phyloP scores from a whole-genome alignment of 1,140 invertebrate species.

The Nasonia longicornis region DNA sequence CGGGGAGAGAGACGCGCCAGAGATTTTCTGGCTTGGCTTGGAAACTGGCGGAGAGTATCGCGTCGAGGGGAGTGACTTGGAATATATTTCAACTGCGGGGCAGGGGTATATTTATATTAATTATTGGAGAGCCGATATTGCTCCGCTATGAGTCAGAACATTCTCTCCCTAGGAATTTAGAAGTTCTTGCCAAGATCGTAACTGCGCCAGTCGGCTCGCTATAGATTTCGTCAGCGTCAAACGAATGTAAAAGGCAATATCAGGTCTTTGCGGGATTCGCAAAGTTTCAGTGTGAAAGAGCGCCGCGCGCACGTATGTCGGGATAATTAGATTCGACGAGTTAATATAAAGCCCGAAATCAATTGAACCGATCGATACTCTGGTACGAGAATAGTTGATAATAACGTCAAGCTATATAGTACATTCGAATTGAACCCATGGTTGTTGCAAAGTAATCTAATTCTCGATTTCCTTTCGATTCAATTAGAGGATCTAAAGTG shows the following conservation, averaged over 20 bases:
- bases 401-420: neutral
- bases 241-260: neutral
- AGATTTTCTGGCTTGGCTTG: neutral
- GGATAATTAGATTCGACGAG: neutral
- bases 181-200: neutral
- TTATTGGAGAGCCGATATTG: conserved; percentile 2
- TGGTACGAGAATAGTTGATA: too few relatives aligned
- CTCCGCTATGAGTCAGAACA: neutral
- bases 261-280: neutral
- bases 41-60: neutral
- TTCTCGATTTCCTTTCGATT: neutral
- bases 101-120: conserved; percentile 5
- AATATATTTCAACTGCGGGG: neutral
- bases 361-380: too few relatives aligned
- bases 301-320: neutral
- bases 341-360: neutral
- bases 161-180: neutral
- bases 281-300: neutral
- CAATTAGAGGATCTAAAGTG: neutral
- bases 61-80: neutral
- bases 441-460: neutral
- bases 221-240: neutral
- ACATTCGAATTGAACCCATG: neutral
- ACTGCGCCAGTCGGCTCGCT: neutral
- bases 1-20: neutral